phyloP scores from a whole-genome alignment of 2,888 invertebrate species.

The Antheraea yamamai region DNA sequence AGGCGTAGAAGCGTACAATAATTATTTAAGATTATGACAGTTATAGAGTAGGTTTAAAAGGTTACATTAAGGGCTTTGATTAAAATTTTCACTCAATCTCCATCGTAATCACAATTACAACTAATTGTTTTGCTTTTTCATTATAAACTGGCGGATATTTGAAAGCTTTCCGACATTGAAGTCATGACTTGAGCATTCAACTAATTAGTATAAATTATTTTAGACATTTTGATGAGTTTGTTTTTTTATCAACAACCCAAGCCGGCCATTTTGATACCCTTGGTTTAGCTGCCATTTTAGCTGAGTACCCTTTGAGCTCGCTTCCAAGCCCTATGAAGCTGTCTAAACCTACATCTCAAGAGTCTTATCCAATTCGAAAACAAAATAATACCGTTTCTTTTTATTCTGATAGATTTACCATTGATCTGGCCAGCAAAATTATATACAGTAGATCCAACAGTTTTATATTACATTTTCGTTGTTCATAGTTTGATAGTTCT shows the following conservation, averaged over 20 bases:
- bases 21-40: no score
- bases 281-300: no score
- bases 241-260: background rate
- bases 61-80: background rate
- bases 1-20: no score
- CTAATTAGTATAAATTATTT: slow-evolving; percentile 37
- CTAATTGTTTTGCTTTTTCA: slow-evolving; percentile 31
- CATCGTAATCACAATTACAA: slow-evolving; percentile 27
- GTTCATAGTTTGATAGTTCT: background rate
- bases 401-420: background rate
- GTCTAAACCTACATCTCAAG: no score
- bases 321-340: no score
- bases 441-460: background rate
- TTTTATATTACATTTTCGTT: background rate
- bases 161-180: slow-evolving; percentile 42
- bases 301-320: no score
- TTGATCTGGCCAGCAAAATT: background rate
- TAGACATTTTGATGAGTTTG: background rate
- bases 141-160: slow-evolving; percentile 33
- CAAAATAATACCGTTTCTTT: background rate
- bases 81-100: background rate
- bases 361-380: no score
- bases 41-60: background rate
- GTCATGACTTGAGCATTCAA: slow-evolving; percentile 37
- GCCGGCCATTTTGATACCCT: no score